phyloP scores from a whole-genome alignment of 2,113 vertebrate species.

The Spilogale gracilis region DNA sequence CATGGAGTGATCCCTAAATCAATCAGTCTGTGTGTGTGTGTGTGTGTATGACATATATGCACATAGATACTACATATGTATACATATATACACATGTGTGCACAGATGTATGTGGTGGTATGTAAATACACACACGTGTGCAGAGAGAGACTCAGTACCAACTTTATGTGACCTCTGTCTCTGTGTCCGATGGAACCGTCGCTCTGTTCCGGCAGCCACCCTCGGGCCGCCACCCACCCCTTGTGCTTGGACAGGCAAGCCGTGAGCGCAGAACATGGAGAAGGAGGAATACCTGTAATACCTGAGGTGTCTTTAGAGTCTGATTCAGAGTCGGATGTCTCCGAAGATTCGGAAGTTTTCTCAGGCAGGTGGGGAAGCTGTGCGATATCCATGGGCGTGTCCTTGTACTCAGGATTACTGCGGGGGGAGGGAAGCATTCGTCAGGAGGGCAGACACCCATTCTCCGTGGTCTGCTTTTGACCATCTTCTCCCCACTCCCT shows the following conservation, averaged over 20 bases:
- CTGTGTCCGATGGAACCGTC: not conserved
- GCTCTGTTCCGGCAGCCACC: not conserved
- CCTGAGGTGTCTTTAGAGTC: conserved; percentile 99
- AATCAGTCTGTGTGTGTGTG: not conserved
- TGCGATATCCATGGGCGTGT: conserved; percentile 97
- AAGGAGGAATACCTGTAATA: conserved; percentile 84
- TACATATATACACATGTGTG: not conserved
- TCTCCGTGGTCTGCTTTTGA: conserved; percentile 57
- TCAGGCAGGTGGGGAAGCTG: conserved; percentile 97
- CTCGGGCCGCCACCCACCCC: not conserved
- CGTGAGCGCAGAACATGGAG: conserved; percentile 50
- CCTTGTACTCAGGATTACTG: conserved; percentile 98
- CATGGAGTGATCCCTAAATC: not conserved
- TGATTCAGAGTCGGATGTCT: conserved; percentile 98
- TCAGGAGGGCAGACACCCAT: conserved; percentile 63
- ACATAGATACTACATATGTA: not conserved
- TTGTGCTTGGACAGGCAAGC: not conserved
- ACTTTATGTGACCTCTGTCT: not conserved
- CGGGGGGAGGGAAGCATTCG: conserved; percentile 71
- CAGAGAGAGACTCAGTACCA: not conserved
- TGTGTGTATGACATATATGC: not conserved
- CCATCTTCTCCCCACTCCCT: conserved; percentile 55
- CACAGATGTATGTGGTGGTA: not conserved
- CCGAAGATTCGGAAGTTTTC: conserved; percentile 97
- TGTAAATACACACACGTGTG: not conserved